Conservation (phyloP, 2,888 invertebrate species). For the Cataglyphis livida region DNA sequence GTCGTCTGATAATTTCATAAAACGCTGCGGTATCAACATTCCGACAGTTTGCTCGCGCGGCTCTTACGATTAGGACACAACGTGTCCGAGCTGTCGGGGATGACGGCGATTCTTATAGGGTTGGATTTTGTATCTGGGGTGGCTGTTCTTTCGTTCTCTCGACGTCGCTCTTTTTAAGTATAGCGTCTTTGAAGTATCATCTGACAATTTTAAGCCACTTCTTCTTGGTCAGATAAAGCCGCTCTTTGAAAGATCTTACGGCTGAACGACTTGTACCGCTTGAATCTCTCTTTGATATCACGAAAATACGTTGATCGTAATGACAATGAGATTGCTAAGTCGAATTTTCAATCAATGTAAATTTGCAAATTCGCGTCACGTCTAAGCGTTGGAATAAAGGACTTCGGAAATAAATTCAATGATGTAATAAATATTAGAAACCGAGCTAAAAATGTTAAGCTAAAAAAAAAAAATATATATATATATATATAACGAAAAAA, state of each 20-base stretch:
- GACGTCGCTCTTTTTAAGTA: constrained; percentile 50
- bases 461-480: not conserved
- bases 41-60: constrained; percentile 39
- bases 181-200: constrained; percentile 49
- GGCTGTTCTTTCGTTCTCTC: constrained; percentile 22
- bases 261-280: constrained; percentile 30
- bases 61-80: not conserved
- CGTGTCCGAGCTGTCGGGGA: constrained; percentile 32
- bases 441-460: not conserved
- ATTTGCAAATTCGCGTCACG: not conserved
- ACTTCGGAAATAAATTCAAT: constrained; percentile 1
- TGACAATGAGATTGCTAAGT: constrained; percentile 50
- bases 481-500: not conserved
- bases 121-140: constrained; percentile 26
- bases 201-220: constrained; percentile 52
- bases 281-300: constrained; percentile 33
- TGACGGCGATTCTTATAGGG: constrained; percentile 3
- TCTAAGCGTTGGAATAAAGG: constrained; percentile 4
- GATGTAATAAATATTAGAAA: not conserved
- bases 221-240: constrained; percentile 49
- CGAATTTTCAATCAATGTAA: constrained; percentile 47
- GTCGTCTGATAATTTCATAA: constrained; percentile 79
- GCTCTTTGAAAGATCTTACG: constrained; percentile 47
- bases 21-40: constrained; percentile 63
- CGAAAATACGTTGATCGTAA: constrained; percentile 40